Base-by-base conservation (phyloP, 2,888 invertebrate genomes). In the Venusia cambrica region DNA sequence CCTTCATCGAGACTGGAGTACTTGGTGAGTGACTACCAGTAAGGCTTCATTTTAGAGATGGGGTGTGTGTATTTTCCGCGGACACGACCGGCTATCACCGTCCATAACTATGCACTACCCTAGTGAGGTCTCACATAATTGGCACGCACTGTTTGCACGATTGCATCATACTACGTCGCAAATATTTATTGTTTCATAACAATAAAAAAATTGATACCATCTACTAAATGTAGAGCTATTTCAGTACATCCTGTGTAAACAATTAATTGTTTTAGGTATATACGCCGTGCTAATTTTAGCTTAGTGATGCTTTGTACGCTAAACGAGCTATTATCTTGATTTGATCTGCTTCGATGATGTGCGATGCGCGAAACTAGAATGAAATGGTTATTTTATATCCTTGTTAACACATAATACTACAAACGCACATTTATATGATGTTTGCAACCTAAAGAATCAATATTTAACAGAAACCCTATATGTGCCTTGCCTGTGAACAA, bases 231-330 rank as follows among this genome's bases (percentile, higher is more conserved):
- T 29, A 26, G 12, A 36, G 48, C 37, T 57, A 50, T 53, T 52
- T 53, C 46, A 38, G 47, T 51, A 40, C 45, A 45, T 45, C 58
- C 56, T 51, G 57, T 49, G 48, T 50, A 54, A 56, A 55, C 49
- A 56, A 51, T 48, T 38, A 20, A 21, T 14, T 34, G 21, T 33
- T 41, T 43, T 46, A 43, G 45, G 35, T 39, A 26, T 15, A 20
- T 25, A 15, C 10, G 9, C 29, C 30, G 17, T 37, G 45, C 46
- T 32, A 40, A 35, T 35, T 35, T 35, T 35, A 40, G 27, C 22
- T 11, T 22, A 7, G 7, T 30, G 7, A 7, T 21, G 17, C 4
- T 19, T 19, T 25, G 6, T n/a, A 6, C n/a, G 5, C 4, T 9
- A 4, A 14, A 8, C 7, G 6, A 13, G 9, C 14, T 28, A 8